phyloP scores from a whole-genome alignment of 1,140 invertebrate genomes.

The Rhopalosiphum padi region DNA sequence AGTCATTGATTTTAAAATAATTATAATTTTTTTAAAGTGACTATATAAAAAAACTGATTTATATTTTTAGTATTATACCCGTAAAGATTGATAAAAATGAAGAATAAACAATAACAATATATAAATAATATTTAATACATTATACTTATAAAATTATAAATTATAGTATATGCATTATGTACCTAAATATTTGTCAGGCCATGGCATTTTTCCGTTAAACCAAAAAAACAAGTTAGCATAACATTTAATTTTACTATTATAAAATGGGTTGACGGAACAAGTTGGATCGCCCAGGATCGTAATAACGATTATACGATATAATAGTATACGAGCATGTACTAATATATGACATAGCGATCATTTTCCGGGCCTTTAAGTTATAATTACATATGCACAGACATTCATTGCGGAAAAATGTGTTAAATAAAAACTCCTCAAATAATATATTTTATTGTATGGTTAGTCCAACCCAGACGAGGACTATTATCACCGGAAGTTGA shows the following conservation, averaged over 20 bases:
- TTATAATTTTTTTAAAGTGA: not conserved
- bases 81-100: not conserved
- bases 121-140: not conserved
- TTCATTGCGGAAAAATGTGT: not conserved
- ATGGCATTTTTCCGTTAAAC: not conserved
- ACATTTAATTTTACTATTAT: not conserved
- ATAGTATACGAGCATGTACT: too few relatives aligned
- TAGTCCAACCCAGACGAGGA: not conserved
- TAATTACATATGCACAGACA: not conserved
- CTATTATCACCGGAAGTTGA: not conserved
- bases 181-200: not conserved
- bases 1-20: not conserved
- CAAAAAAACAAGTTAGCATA: not conserved
- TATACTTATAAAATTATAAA: not conserved
- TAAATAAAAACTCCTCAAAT: not conserved
- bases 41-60: not conserved
- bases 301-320: too few relatives aligned
- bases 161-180: not conserved
- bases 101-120: not conserved
- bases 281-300: too few relatives aligned
- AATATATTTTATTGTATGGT: not conserved
- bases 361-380: not conserved
- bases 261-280: not conserved
- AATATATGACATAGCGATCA: not conserved
- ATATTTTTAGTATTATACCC: not conserved